Evolutionary conservation across 2,888 invertebrate species (phyloP), one percentile per base, ranked within the genome.

Genomic region (Brachypalpus laphriformis): DNA sequence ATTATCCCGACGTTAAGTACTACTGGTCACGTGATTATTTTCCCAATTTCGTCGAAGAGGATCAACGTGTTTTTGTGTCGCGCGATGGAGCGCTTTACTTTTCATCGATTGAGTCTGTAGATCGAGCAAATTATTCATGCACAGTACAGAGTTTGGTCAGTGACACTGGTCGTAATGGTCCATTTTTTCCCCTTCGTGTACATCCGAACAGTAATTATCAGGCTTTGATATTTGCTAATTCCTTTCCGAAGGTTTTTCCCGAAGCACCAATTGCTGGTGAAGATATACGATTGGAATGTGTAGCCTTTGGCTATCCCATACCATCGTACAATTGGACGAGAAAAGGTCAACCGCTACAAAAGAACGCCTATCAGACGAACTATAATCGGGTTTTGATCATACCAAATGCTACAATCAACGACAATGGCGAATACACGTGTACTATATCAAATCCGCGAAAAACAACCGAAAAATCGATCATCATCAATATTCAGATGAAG

Each of bases 181-280:
- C 98, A 5, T 96, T 97, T 89, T 98, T 98, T 89, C 94, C 95
- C 7, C 93, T 98, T 7, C 93, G 94, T 88, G 97, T 98, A 0
- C 94, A 95, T 88, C 96, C 97, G 22, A 96, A 97, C 91, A 96
- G 97, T 47, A 97, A 97, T 91, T 97, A 96, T 89, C 98, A 98
- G 89, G 96, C 97, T 86, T 92, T 99, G 45, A 96, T 97, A 89
- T 98, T 99, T 89, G 96, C 98, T 0, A 98, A 97, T 90, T 97
- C 97, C 89, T 99, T 99, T 89, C 99, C 99, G 0, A 98, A 98
- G 93, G 95, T 97, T 0, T 99, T 98, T 90, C 99, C 99, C 0
- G 97, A 97, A 91, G 97, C 98, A 20, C 98, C 98, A 0, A 93
- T 96, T 82, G 97, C 97, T 18, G 98, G 98, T 0, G 95, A 97